These are phyloP conservation scores for Microvelia longipes DNA, from an alignment of 1,140 invertebrate species.

Conservation along the genomic window DNA sequence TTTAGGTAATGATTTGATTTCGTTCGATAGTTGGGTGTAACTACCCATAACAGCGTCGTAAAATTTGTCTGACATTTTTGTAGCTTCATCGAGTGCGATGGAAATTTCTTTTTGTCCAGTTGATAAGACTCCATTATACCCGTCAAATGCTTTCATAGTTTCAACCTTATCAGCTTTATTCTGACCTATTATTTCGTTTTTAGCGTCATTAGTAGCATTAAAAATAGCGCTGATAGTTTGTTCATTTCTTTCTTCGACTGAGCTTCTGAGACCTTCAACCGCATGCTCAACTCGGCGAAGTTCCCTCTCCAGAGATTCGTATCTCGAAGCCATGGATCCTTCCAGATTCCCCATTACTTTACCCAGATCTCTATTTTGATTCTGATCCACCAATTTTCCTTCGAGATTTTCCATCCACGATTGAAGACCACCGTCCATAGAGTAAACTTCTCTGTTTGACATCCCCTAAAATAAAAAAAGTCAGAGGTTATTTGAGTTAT, in stretches of 20 bases:
- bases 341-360: not conserved
- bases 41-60: constrained; percentile 30
- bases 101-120: not conserved
- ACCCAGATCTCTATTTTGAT: not conserved
- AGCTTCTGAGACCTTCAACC: not conserved
- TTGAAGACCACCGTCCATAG: constrained; percentile 43
- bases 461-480: too few species aligned
- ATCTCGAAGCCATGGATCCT: not conserved
- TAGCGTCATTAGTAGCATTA: not conserved
- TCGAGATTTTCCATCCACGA: constrained; percentile 29
- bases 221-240: not conserved
- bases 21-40: constrained; percentile 19
- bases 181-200: not conserved
- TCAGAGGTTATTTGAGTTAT: too few species aligned
- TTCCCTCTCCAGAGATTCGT: not conserved
- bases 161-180: not conserved
- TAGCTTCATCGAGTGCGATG: not conserved
- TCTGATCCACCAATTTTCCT: constrained; percentile 10
- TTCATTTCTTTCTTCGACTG: not conserved
- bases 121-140: not conserved
- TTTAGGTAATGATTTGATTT: constrained; percentile 38
- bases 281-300: not conserved
- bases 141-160: not conserved
- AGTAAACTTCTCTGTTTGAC: constrained; percentile 44
- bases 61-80: not conserved